Evolutionary conservation across 1,140 invertebrate genomes (phyloP), one percentile per base, ranked within the genome.

Genomic region (Scaptomyza montana): DNA sequence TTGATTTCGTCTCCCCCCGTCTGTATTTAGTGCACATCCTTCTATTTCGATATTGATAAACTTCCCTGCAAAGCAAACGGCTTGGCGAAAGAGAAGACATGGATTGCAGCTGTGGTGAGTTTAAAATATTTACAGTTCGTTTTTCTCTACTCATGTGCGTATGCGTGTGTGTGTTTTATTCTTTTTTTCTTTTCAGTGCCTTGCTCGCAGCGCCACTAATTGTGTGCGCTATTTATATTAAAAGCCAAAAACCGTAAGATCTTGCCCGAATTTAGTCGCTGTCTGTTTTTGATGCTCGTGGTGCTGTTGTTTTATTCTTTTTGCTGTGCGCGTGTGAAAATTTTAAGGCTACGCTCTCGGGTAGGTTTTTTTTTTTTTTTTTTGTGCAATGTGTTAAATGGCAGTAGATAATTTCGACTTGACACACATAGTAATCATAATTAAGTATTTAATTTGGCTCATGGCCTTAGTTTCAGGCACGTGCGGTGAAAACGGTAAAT

Each of bases 391-490:
- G 81, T 86, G 82, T 78, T 86, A 86, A 87, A 66, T 81, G 75
- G 56, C 71, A 60, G 72, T 56, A 63, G 74, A 76, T 76, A 84
- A 76, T 78, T 84, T 68, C 63, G 72, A 79, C 70, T 81, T 81
- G 82, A 87, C 78, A 81, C 64, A 87, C 71, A 81, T 78, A 41
- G 62, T 81, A 78, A 74, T 86, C 86, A 86, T 82, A 81, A 79
- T 81, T 47, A 57, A 69, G 54, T 86, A 85, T 85, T 74, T 77
- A 86, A 86, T 85, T 61, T 86, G 78, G 51, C 65, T 67, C 55
- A 59, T 55, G 46, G 65, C 36, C 54, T 33, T 5, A 53, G 28
- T 50, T 21, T 12, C 54, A 68, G 73, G 77, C 82, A 78, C 80
- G 80, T 80, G 74, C 73, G 73, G 75, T 64, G 64, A 75, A 80